Conservation (phyloP, 2,888 invertebrate genomes). For the Brachyopa scutellaris region DNA sequence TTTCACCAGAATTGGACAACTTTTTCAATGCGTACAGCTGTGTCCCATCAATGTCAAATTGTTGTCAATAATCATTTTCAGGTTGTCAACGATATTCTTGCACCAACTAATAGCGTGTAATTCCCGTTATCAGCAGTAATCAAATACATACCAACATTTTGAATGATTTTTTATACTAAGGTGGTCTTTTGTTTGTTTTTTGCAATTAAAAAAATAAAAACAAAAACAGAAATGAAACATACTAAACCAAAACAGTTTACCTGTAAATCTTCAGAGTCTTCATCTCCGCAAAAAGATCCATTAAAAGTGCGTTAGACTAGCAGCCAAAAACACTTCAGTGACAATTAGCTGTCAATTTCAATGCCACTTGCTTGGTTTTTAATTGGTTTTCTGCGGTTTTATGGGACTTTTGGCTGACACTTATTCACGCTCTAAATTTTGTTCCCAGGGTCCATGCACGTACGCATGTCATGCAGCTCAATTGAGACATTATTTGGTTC, state of each 20-base stretch:
- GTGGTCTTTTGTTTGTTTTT: too few relatives aligned
- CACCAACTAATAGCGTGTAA: conserved; percentile 49
- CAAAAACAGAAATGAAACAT: too few relatives aligned
- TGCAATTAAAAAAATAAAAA: too few relatives aligned
- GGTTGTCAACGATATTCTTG: conserved; percentile 74
- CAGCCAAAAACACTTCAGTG: conserved; percentile 7
- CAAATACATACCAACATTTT: too few relatives aligned
- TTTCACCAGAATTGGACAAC: not conserved
- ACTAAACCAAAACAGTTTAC: too few relatives aligned
- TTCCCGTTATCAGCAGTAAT: not conserved
- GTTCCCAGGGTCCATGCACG: conserved; percentile 22
- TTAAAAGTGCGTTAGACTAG: conserved; percentile 23
- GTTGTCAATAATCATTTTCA: conserved; percentile 80
- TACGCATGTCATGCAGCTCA: not conserved
- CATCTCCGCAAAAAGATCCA: not conserved
- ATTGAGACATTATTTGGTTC: conserved; percentile 18
- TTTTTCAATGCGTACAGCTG: conserved; percentile 75
- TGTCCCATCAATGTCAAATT: conserved; percentile 82
- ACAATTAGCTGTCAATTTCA: conserved; percentile 25
- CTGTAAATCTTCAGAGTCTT: not conserved
- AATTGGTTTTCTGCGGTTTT: conserved; percentile 1
- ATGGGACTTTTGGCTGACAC: conserved; percentile 28
- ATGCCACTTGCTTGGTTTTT: conserved; percentile 15
- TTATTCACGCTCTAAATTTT: conserved; percentile 23
- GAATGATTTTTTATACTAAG: too few relatives aligned